phyloP scores from a whole-genome alignment of 1,140 invertebrate species.

The Meloidogyne exigua region DNA sequence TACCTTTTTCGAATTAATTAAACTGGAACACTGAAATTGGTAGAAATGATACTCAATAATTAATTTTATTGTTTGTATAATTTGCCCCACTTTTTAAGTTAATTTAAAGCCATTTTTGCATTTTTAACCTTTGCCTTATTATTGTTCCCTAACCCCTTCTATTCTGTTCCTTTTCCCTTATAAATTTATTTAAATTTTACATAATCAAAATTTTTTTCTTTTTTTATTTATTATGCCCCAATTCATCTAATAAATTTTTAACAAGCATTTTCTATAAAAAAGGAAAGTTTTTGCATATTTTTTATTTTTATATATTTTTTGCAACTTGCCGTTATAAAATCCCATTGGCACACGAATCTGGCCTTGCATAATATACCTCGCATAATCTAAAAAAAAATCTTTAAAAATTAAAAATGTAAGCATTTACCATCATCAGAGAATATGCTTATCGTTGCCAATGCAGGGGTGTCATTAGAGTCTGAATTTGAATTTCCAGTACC shows the following conservation, averaged over 20 bases:
- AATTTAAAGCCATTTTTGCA: too few species aligned
- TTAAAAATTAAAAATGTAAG: not conserved
- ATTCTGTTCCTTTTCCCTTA: too few species aligned
- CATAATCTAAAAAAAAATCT: conserved; percentile 37
- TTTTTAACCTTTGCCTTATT: too few species aligned
- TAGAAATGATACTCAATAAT: too few species aligned
- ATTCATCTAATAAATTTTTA: not conserved
- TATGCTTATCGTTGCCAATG: conserved; percentile 32
- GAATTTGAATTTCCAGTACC: not conserved
- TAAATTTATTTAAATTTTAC: too few species aligned
- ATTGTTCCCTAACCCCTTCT: too few species aligned
- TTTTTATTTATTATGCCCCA: not conserved
- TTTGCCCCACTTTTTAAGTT: too few species aligned
- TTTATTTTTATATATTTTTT: not conserved
- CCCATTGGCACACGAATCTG: conserved; percentile 38
- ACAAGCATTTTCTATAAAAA: not conserved
- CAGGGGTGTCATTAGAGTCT: conserved; percentile 14
- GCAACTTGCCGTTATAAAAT: conserved; percentile 34
- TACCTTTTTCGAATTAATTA: too few species aligned
- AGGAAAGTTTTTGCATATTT: not conserved
- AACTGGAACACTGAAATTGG: too few species aligned
- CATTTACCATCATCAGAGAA: conserved; percentile 38
- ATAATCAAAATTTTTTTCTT: not conserved
- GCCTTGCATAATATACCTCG: conserved; percentile 38
- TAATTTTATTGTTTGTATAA: too few species aligned